Conservation (phyloP, 2,797 vertebrate species). For the Brotogeris chrysoptera region DNA sequence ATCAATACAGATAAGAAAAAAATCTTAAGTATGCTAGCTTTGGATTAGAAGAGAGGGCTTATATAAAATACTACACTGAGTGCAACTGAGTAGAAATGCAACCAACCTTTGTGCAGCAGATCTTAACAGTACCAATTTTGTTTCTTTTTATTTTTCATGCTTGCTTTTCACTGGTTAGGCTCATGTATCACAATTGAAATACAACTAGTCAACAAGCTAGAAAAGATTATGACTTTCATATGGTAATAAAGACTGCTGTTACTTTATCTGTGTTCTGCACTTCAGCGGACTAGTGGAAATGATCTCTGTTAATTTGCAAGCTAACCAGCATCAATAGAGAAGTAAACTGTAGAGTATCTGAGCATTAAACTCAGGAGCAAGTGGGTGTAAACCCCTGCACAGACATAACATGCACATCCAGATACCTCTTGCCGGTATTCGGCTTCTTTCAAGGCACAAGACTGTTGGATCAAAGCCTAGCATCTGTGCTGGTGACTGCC, state of each 20-base stretch:
- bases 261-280: background rate
- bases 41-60: background rate
- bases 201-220: background rate
- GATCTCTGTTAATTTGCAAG: background rate
- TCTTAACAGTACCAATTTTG: background rate
- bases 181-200: background rate
- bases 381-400: background rate
- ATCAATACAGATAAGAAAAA: background rate
- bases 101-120: background rate
- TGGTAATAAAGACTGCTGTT: background rate
- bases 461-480: constrained; percentile 10
- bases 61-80: background rate
- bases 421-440: background rate
- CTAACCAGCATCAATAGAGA: background rate
- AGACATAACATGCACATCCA: background rate
- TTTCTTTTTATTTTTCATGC: background rate
- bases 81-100: background rate
- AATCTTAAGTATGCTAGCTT: background rate
- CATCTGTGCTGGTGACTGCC: background rate
- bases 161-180: background rate
- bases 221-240: background rate
- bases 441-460: background rate
- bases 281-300: background rate
- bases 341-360: background rate
- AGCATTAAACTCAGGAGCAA: background rate